Conservation (phyloP, 2,113 vertebrate genomes). For the Vidua macroura region DNA sequence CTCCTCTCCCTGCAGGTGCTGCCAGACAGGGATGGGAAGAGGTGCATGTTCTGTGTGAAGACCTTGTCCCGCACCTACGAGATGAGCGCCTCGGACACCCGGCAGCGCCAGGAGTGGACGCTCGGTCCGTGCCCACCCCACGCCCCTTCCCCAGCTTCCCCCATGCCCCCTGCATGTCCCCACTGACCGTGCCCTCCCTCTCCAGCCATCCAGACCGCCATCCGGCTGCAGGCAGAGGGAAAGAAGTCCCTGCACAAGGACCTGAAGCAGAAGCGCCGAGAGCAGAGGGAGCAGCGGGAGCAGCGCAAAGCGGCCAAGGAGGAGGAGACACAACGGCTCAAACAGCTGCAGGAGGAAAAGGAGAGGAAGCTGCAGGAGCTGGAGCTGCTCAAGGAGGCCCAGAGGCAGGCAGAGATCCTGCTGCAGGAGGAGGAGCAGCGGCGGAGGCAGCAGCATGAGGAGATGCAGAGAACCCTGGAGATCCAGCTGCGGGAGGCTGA, state of each 20-base stretch:
- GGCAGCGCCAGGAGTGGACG: constrained; percentile 94
- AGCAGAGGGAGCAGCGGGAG: constrained; percentile 88
- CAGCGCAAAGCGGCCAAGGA: constrained; percentile 82
- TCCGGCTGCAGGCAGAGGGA: constrained; percentile 86
- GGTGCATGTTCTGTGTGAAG: constrained; percentile 97
- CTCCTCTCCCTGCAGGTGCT: constrained; percentile 76
- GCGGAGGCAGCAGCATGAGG: constrained; percentile 85
- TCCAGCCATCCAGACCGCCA: constrained; percentile 90
- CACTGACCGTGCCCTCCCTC: not conserved
- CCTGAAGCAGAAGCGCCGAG: constrained; percentile 87
- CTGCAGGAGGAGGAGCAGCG: constrained; percentile 87
- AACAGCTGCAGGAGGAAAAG: constrained; percentile 90
- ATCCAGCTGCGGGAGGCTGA: constrained; percentile 87
- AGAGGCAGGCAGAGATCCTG: constrained; percentile 84
- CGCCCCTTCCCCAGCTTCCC: not conserved
- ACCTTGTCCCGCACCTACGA: constrained; percentile 89
- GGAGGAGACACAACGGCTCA: constrained; percentile 86
- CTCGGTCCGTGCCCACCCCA: constrained; percentile 71
- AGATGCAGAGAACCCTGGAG: constrained; percentile 88
- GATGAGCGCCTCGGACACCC: constrained; percentile 95
- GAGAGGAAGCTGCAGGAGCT: constrained; percentile 89
- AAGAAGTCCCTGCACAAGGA: constrained; percentile 92
- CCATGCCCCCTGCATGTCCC: fast-evolving
- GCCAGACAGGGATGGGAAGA: constrained; percentile 90
- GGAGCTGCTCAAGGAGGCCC: constrained; percentile 91